Evolutionary conservation across 1,140 invertebrate genomes (phyloP).

Genomic region (Phthorimaea operculella): DNA sequence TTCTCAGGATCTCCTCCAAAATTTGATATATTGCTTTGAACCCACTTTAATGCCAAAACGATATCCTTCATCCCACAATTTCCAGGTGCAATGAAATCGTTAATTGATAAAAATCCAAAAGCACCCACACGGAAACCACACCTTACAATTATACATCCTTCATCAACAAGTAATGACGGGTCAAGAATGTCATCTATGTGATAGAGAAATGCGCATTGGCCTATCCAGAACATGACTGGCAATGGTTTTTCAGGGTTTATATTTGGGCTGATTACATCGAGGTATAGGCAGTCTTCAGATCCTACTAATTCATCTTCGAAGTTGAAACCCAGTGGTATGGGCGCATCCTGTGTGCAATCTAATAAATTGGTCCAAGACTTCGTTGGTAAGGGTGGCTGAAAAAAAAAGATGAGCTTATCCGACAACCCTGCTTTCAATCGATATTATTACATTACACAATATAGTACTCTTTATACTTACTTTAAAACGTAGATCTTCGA

Average conservation of each 20-base stretch:
- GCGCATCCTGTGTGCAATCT: conserved; percentile 40
- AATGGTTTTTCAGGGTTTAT: conserved; percentile 35
- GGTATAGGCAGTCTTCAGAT: conserved; percentile 52
- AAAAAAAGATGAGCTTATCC: too few species aligned
- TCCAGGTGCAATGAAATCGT: conserved; percentile 61
- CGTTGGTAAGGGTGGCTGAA: conserved; percentile 38
- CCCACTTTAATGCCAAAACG: too few species aligned
- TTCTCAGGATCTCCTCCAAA: conserved; percentile 70
- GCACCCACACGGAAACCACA: too few species aligned
- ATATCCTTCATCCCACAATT: conserved; percentile 75
- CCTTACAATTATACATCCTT: conserved; percentile 44
- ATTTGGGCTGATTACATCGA: conserved; percentile 40
- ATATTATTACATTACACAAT: too few species aligned
- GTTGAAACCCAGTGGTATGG: conserved; percentile 19
- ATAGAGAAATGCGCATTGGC: too few species aligned
- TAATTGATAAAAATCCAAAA: too few species aligned
- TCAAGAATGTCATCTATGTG: too few species aligned
- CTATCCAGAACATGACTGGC: too few species aligned
- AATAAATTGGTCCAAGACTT: conserved; percentile 36
- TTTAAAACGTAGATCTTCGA: conserved; percentile 69
- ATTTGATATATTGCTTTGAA: too few species aligned
- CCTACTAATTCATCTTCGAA: conserved; percentile 25
- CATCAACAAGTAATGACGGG: conserved; percentile 34
- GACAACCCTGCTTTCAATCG: too few species aligned
- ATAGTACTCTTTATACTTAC: too few species aligned